phyloP scores from a whole-genome alignment of 2,797 vertebrate species.

The Megaceryle alcyon region DNA sequence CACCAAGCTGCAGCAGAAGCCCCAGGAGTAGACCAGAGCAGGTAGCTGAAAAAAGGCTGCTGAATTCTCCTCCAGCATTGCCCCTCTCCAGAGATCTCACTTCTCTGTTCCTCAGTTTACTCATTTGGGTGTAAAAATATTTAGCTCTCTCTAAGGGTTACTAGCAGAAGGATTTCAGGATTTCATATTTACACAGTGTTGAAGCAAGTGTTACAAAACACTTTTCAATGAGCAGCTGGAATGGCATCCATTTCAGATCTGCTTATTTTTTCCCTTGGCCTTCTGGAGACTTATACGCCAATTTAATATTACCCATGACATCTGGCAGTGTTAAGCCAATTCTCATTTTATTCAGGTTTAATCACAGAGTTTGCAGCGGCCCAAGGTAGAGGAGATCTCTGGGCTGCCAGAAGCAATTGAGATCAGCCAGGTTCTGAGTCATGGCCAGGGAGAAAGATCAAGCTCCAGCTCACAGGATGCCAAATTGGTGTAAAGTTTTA shows the following conservation, averaged over 20 bases:
- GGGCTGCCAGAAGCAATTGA: background rate
- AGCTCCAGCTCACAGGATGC: background rate
- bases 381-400: background rate
- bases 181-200: background rate
- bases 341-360: background rate
- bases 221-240: conserved; percentile 31
- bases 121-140: background rate
- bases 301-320: conserved; percentile 10
- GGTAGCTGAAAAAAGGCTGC: background rate
- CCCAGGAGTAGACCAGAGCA: background rate
- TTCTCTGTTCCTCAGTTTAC: background rate
- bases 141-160: background rate
- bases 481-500: background rate
- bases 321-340: background rate
- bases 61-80: background rate
- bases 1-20: background rate
- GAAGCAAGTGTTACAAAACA: conserved; percentile 13
- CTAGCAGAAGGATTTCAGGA: background rate
- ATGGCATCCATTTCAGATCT: conserved; percentile 20
- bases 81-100: background rate
- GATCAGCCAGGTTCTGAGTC: conserved; percentile 12
- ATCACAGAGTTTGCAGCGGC: background rate
- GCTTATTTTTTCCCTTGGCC: conserved; percentile 12
- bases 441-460: background rate
- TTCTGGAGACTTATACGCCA: background rate